Evolutionary conservation across 2,888 invertebrate genomes (phyloP).

Genomic region (Chirona hameri): DNA sequence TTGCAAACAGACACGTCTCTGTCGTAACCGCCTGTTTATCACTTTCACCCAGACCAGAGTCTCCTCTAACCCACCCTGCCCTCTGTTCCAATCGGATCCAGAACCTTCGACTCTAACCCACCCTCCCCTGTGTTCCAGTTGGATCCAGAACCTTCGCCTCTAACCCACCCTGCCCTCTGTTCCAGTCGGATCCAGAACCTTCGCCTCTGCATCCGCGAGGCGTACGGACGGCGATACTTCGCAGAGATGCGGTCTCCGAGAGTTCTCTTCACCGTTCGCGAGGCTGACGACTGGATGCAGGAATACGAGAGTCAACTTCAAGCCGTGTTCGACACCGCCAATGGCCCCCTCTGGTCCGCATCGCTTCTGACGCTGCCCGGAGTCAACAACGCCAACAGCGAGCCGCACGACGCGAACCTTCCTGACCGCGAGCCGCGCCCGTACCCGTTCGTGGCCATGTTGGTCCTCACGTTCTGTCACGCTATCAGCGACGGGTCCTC

Average conservation of each 20-base stretch:
- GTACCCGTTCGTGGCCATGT: neutral
- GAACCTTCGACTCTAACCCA: too few species aligned
- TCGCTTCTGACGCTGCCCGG: slow-evolving; percentile 24
- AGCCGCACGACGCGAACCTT: neutral
- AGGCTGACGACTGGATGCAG: slow-evolving; percentile 29
- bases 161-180: too few species aligned
- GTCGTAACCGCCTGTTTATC: too few species aligned
- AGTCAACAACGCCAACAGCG: slow-evolving; percentile 24
- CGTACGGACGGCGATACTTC: slow-evolving; percentile 27
- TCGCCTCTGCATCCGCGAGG: slow-evolving; percentile 25
- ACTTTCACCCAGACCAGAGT: too few species aligned
- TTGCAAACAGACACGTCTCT: too few species aligned
- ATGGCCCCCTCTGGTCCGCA: slow-evolving; percentile 31
- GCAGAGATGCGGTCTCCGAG: slow-evolving; percentile 7
- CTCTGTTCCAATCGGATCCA: too few species aligned
- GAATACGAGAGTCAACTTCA: slow-evolving; percentile 27
- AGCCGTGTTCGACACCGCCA: slow-evolving; percentile 30
- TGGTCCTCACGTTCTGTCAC: slow-evolving; percentile 38
- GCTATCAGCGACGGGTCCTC: slow-evolving; percentile 40
- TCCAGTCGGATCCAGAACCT: slow-evolving; percentile 30
- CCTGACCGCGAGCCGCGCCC: neutral
- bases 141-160: too few species aligned
- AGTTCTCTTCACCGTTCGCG: neutral
- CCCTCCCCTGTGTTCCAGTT: too few species aligned
- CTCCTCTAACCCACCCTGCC: too few species aligned